A percentile compares a stretch with the other conserved stretches of the same genome.
Conservation (phyloP, 2,888 invertebrate genomes). For the Xestia rhomboidea region DNA sequence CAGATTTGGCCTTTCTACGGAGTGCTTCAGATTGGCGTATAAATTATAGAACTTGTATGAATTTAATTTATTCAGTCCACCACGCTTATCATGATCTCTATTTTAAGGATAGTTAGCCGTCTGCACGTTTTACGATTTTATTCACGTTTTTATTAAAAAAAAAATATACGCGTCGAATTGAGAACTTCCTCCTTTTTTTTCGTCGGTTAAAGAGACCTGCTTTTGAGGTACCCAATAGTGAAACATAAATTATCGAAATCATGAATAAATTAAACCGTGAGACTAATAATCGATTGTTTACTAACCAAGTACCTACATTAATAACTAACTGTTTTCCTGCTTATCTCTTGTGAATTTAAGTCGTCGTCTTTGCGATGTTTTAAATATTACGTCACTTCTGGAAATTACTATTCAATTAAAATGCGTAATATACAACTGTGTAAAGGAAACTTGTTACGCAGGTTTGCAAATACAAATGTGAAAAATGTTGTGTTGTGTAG, state of each 20-base stretch:
- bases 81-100: slow-evolving; percentile 35
- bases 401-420: slow-evolving; percentile 42
- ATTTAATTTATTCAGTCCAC: slow-evolving; percentile 50
- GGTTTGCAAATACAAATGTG: slow-evolving; percentile 29
- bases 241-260: slow-evolving; percentile 5
- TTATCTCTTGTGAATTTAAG: slow-evolving; percentile 28
- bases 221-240: background rate
- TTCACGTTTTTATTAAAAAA: background rate
- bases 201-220: background rate
- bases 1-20: slow-evolving; percentile 56
- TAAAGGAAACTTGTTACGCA: slow-evolving; percentile 37
- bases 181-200: background rate
- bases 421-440: slow-evolving; percentile 50
- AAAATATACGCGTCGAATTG: background rate
- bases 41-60: slow-evolving; percentile 58
- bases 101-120: slow-evolving; percentile 17
- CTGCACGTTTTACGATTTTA: slow-evolving; percentile 13
- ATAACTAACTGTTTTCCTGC: slow-evolving; percentile 46
- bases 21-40: slow-evolving; percentile 42
- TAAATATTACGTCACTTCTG: slow-evolving; percentile 40
- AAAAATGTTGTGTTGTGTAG: slow-evolving; percentile 21
- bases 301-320: slow-evolving; percentile 8
- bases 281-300: slow-evolving; percentile 27
- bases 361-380: slow-evolving; percentile 19
- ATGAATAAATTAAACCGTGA: slow-evolving; percentile 17